Evolutionary conservation across 2,113 vertebrate genomes (phyloP).

Genomic region (Trinectes maculatus): DNA sequence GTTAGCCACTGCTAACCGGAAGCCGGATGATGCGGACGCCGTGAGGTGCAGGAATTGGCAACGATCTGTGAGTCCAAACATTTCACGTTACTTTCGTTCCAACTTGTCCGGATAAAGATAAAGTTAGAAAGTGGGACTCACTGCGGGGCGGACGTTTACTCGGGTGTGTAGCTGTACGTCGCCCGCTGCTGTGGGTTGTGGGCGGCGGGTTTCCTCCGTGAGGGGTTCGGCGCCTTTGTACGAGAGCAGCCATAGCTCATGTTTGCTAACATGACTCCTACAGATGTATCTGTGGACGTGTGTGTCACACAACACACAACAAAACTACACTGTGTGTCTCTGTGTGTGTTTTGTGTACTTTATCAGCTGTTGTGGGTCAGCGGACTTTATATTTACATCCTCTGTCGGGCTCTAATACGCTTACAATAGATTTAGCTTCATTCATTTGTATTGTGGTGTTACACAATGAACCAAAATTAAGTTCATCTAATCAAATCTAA

Average conservation of each 20-base stretch:
- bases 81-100: neutral
- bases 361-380: neutral
- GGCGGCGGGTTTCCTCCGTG: neutral
- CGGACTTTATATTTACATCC: neutral
- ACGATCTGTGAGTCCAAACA: conserved; percentile 18
- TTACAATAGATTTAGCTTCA: conserved; percentile 54
- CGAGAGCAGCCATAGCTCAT: conserved; percentile 50
- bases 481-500: no score
- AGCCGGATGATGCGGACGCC: conserved; percentile 49
- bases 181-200: neutral
- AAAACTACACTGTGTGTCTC: no score
- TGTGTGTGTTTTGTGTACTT: neutral
- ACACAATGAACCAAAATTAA: no score
- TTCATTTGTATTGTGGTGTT: neutral
- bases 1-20: conserved; percentile 59
- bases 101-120: conserved; percentile 47
- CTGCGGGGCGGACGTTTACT: neutral
- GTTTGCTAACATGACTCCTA: conserved; percentile 40
- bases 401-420: conserved; percentile 43
- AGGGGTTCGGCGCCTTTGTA: conserved; percentile 27
- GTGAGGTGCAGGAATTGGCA: conserved; percentile 60
- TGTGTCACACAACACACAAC: no score
- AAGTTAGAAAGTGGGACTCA: fast-evolving
- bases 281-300: neutral
- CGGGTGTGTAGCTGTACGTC: fast-evolving